Evolutionary conservation across 35 echinoderm and acorn worm genomes (phyloP).

Genomic region (Ophiothrix spiculata): DNA sequence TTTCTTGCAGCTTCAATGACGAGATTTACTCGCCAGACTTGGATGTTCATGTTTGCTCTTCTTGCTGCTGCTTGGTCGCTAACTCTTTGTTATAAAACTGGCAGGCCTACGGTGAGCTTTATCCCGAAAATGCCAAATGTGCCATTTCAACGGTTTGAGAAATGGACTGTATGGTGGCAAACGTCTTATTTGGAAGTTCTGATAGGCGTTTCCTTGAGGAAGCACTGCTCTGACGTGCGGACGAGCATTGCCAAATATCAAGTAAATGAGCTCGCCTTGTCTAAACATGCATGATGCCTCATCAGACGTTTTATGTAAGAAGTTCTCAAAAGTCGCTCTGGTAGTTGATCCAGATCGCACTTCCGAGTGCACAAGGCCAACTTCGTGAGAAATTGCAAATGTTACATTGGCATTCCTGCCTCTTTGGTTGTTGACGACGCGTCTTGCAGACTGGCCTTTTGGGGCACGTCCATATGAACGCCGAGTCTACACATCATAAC

Average conservation of each 20-base stretch:
- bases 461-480: too few relatives aligned
- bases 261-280: not conserved
- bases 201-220: not conserved
- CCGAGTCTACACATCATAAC: constrained; percentile 8
- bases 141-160: not conserved
- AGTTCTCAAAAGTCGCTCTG: not conserved
- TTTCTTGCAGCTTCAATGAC: not conserved
- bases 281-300: not conserved
- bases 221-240: not conserved
- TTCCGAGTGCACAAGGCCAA: not conserved
- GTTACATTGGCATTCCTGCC: not conserved
- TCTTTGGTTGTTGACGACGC: constrained; percentile 2
- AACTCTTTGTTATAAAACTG: not conserved
- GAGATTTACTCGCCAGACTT: not conserved
- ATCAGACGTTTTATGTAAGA: not conserved
- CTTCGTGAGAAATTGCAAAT: not conserved
- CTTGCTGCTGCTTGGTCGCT: not conserved
- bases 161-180: not conserved
- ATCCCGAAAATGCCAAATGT: not conserved
- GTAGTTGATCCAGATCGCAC: too few relatives aligned
- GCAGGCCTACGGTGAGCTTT: not conserved
- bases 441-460: constrained; percentile 1
- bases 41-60: not conserved
- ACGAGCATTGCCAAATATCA: not conserved
- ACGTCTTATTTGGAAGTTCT: not conserved